Conservation (phyloP, 2,113 vertebrate genomes). For the Garra rufa region DNA sequence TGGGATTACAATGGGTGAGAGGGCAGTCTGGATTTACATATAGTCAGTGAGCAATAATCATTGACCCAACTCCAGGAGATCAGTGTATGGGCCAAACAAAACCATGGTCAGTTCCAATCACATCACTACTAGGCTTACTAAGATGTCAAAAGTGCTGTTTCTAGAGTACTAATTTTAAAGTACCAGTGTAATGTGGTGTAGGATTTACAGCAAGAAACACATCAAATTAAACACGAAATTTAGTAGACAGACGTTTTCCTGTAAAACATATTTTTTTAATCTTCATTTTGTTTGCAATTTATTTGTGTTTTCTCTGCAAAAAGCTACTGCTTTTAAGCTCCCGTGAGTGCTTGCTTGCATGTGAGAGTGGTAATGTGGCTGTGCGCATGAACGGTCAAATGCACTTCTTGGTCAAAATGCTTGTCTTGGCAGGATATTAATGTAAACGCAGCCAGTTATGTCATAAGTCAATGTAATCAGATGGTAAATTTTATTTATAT, state of each 20-base stretch:
- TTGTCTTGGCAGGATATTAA: conserved; percentile 8
- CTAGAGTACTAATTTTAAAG: not conserved
- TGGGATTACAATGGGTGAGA: conserved; percentile 5
- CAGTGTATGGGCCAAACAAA: not conserved
- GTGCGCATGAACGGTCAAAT: not conserved
- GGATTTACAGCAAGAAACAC: not conserved
- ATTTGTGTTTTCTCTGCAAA: not conserved
- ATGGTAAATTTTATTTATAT: not conserved
- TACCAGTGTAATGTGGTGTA: not conserved
- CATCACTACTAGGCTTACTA: no score
- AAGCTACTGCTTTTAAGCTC: not conserved
- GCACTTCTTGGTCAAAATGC: conserved; percentile 7
- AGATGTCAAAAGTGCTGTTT: not conserved
- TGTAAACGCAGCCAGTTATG: not conserved
- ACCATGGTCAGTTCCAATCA: conserved; percentile 12
- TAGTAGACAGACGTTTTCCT: not conserved
- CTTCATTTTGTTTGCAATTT: not conserved
- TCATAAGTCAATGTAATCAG: not conserved
- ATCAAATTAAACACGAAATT: not conserved
- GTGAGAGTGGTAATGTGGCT: not conserved
- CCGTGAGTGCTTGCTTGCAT: not conserved
- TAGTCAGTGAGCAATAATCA: not conserved
- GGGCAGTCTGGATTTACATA: not conserved
- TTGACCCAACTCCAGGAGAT: not conserved
- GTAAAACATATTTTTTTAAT: not conserved